phyloP scores from a whole-genome alignment of 2,113 vertebrate genomes.

The Rhinolophus ferrumequinum region DNA sequence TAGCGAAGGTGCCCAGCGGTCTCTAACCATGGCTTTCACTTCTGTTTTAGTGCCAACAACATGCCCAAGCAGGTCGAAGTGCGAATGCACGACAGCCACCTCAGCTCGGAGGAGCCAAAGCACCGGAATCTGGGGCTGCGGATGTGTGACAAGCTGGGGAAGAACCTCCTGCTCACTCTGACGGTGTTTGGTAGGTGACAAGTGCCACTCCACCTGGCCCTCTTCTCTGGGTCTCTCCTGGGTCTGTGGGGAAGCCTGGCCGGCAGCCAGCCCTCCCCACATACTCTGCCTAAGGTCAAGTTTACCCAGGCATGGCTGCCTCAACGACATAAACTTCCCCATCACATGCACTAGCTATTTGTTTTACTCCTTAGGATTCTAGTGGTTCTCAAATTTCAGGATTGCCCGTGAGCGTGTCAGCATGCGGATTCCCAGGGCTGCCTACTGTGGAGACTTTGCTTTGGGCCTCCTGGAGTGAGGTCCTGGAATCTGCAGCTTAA shows the following conservation, averaged over 20 bases:
- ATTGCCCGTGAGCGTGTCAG: background rate
- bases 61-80: conserved; percentile 99
- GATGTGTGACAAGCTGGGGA: conserved; percentile 91
- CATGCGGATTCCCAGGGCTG: background rate
- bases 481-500: background rate
- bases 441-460: background rate
- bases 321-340: background rate
- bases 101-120: conserved; percentile 91
- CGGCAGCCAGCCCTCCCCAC: rapidly evolving
- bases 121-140: conserved; percentile 89
- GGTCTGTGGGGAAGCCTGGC: background rate
- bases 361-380: background rate
- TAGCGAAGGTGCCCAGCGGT: background rate
- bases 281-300: rapidly evolving
- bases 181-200: conserved; percentile 93
- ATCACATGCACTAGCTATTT: too few species aligned
- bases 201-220: rapidly evolving
- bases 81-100: conserved; percentile 96
- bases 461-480: background rate
- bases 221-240: background rate
- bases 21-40: conserved; percentile 47
- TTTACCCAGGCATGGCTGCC: background rate
- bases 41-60: conserved; percentile 90
- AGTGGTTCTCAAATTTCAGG: background rate
- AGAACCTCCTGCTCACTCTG: conserved; percentile 96